Base-by-base conservation (phyloP, 30 jellyfish, hydroid and myxozoan species). In the Sanderia malayensis region DNA sequence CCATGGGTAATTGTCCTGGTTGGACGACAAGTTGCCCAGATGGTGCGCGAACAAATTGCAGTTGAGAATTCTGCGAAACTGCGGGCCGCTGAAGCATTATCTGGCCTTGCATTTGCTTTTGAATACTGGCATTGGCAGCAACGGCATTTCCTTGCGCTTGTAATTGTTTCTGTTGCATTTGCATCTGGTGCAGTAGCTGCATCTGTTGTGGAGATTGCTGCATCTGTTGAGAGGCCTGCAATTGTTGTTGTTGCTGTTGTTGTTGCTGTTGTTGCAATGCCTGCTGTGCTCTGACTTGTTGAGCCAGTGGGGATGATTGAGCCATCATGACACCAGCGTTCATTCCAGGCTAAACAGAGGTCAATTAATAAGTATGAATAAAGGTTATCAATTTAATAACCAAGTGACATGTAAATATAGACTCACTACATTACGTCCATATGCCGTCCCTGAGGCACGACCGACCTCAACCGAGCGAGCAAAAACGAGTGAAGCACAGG, bases 261-360 rank as follows among this genome's bases (percentile, higher is more conserved):
- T 49, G 64, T 49, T 49, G 64, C 24, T 49, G 64, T 49, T 49
- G 64, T 19, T 49, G 64, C 24, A 49, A 9, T 19, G 18, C 27
- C 18, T 49, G 64, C 64, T 49, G 64, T 15, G 64, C 25, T 19
- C 64, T 49, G 64, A 49, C 64, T 49, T 49, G 64, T 49, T 49
- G 64, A 19, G 64, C 64, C 2, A 49, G 27, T 11, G 64, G 27
- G 3, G 64, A 9, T 19, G 8, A 24, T 19, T 49, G 64, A 19
- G 64, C 64, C 64, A 49, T 49, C 8, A 49, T 24, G 24, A 49
- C 24, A 9, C 64, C 64, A 49, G 27, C 11, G 18, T 49, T 49
- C 2, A 49, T 24, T 2, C 25, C 64, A 49, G 64, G 64, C 64
- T 49, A 19, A 6, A 49, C 3, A 9, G 18, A 37, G 52, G 52